A percentile compares a stretch with the other conserved stretches of the same genome.
These are phyloP conservation scores for Brotula barbata DNA, from an alignment of 2,797 vertebrate species.

Conservation along the genomic window DNA sequence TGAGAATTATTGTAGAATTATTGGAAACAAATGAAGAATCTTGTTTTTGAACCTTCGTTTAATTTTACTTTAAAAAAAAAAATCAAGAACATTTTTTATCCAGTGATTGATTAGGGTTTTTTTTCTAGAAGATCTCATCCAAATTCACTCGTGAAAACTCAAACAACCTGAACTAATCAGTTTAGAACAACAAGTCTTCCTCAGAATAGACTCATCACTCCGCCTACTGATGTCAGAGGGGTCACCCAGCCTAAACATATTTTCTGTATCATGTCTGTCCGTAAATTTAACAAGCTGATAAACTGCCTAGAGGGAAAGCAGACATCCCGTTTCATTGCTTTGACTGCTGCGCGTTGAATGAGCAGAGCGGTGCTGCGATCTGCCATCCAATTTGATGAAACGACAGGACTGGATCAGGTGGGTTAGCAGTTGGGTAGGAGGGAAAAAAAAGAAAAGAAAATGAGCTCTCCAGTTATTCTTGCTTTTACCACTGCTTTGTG, in stretches of 20 bases:
- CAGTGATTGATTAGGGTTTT: no score
- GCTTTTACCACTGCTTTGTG: slow-evolving; percentile 37
- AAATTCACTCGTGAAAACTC: no score
- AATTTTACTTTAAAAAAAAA: no score
- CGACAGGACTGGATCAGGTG: slow-evolving; percentile 33
- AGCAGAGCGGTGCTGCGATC: slow-evolving; percentile 16
- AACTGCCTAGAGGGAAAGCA: slow-evolving; percentile 24
- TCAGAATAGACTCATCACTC: slow-evolving; percentile 16
- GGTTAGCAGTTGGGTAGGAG: slow-evolving; percentile 27
- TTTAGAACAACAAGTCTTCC: no score
- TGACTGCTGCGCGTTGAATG: slow-evolving; percentile 14
- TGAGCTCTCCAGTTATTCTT: slow-evolving; percentile 41
- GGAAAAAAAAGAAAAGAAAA: slow-evolving; percentile 29
- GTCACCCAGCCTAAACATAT: slow-evolving; percentile 18
- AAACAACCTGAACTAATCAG: no score
- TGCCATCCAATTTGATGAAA: no score
- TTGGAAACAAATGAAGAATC: no score
- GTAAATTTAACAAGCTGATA: slow-evolving; percentile 44
- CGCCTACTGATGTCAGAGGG: slow-evolving; percentile 25
- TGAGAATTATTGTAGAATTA: no score
- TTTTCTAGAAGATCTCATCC: no score
- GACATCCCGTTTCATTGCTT: slow-evolving; percentile 16
- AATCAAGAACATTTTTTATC: no score
- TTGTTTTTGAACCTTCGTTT: no score
- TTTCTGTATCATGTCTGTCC: slow-evolving; percentile 19